Percentiles rank a stretch among this genome's conserved stretches.
These are phyloP conservation scores for Mobula birostris DNA, from an alignment of 2,113 vertebrate genomes.

Conservation along the genomic window DNA sequence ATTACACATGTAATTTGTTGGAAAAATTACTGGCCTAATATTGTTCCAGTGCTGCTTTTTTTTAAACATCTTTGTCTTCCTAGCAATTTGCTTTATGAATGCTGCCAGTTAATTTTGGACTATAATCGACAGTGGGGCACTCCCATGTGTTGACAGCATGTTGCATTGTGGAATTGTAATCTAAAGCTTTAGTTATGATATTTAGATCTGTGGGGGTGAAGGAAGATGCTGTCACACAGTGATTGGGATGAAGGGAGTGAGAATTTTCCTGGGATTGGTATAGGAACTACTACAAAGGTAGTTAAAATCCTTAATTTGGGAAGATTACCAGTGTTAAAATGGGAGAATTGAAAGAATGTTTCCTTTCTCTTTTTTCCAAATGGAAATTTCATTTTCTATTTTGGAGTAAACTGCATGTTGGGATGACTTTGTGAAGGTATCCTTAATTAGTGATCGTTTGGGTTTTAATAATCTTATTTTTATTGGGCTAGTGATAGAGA, in stretches of 20 bases:
- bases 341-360: neutral
- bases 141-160: neutral
- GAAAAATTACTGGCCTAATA: neutral
- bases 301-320: neutral
- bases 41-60: neutral
- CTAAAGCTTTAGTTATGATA: neutral
- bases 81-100: neutral
- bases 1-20: neutral
- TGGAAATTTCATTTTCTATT: neutral
- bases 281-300: too few species aligned
- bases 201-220: neutral
- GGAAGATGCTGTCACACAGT: neutral
- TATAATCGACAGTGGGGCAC: neutral
- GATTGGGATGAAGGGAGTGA: too few species aligned
- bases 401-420: too few species aligned
- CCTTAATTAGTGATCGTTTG: neutral
- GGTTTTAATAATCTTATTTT: neutral
- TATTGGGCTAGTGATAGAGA: neutral
- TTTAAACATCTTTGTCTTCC: neutral
- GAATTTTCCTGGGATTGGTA: neutral
- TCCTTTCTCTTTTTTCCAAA: too few species aligned
- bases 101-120: neutral
- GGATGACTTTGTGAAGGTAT: neutral
- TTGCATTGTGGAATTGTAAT: neutral
- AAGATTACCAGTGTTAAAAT: neutral